Evolutionary conservation across 2,888 invertebrate species (phyloP), one percentile per base, ranked within the genome.

Genomic region (Ormyrus pomaceus): DNA sequence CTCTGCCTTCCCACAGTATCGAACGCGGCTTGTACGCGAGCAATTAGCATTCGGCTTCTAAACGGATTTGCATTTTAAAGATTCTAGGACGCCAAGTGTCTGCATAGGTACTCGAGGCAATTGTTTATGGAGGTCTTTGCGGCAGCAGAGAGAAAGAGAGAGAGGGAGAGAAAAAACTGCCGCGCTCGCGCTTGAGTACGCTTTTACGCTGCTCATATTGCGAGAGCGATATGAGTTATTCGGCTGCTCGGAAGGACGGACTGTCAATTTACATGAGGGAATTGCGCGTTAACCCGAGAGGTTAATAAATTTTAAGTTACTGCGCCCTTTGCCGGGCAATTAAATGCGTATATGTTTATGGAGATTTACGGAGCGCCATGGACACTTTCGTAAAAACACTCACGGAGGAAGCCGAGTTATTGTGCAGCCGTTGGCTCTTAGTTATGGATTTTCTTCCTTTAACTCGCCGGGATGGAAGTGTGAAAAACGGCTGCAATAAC

Each of bases 291-390:
- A 78, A 69, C 55, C 62, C 64, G 10, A 51, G 64, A 69, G 64
- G 73, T 79, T 79, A 79, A 79, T 79, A 79, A 79, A 79, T 74
- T 79, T 79, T 51, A n/a, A 74, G 50, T 62, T 61, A 73, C 50
- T 9, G 13, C 61, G 45, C 50, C 19, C 50, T 68, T 68, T 46
- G 19, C 56, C 11, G 51, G 13, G n/a, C 56, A 79, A 74, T 79
- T 73, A 79, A 74, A 74, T 74, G 19, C 11, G 50, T 64, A 66
- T 68, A 51, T 45, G 34, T 73, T 59, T 68, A 66, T 61, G 68
- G 8, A 61, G 73, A 78, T 78, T 78, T 73, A 73, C 50, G 77
- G 66, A 56, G 59, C 34, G 59, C 59, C 34, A 34, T 69, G 34
- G 46, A 56, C 0, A 69, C 34, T 69, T 61, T 56, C 50, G 34